Evolutionary conservation across 2,113 vertebrate genomes (phyloP).

Genomic region (Hucho hucho): DNA sequence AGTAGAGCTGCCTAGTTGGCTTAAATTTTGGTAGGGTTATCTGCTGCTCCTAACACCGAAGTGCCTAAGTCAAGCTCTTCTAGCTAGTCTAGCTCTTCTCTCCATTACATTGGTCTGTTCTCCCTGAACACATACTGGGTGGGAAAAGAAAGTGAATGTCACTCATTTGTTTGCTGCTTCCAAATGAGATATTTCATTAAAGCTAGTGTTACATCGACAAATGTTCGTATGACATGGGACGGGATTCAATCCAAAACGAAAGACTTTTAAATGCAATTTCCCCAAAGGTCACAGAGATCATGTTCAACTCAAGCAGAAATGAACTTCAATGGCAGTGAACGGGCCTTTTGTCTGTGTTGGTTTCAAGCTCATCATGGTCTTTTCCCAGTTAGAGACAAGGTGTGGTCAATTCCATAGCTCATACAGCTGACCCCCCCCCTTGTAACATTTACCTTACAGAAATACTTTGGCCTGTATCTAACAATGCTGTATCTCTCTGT

Average conservation of each 20-base stretch:
- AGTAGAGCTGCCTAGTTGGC: not conserved
- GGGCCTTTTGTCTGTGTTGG: too few species aligned
- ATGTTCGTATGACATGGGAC: too few species aligned
- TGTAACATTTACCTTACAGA: not conserved
- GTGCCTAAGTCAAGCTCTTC: too few species aligned
- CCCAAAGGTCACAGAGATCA: too few species aligned
- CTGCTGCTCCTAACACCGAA: not conserved
- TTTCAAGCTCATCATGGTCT: not conserved
- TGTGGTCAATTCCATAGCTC: not conserved
- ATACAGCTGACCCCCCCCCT: not conserved
- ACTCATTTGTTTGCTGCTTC: constrained; percentile 1
- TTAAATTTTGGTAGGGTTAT: not conserved
- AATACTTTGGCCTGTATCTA: not conserved
- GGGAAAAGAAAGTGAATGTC: constrained; percentile 14
- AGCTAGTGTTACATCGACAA: not conserved
- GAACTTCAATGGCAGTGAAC: too few species aligned
- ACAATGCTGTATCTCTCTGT: constrained; percentile 9
- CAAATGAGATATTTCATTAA: not conserved
- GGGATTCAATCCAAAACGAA: too few species aligned
- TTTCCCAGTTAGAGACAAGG: not conserved
- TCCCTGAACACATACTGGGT: constrained; percentile 13
- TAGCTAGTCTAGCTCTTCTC: constrained; percentile 18
- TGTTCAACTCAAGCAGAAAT: too few species aligned
- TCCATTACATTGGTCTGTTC: constrained; percentile 15
- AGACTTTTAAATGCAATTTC: too few species aligned